phyloP scores from a whole-genome alignment of 2,113 vertebrate species.

The Labeo catla region DNA sequence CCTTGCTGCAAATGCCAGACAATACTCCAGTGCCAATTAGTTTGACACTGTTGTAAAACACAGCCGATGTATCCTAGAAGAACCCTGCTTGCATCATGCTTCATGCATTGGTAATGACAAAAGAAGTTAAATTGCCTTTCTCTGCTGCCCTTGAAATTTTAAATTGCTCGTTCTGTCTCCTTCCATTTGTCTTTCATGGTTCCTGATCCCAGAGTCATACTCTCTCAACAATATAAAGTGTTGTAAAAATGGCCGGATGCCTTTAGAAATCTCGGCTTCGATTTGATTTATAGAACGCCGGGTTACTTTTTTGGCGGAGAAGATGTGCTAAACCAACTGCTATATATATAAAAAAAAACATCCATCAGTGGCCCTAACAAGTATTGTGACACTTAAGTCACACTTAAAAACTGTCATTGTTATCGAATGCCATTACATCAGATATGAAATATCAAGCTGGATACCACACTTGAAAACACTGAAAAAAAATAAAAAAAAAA shows the following conservation, averaged over 20 bases:
- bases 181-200: conserved; percentile 66
- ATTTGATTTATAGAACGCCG: conserved; percentile 11
- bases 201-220: conserved; percentile 58
- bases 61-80: conserved; percentile 61
- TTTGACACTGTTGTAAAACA: conserved; percentile 70
- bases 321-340: not conserved
- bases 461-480: not conserved
- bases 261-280: conserved; percentile 57
- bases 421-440: not conserved
- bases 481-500: too few species aligned
- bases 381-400: not conserved
- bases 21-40: conserved; percentile 64
- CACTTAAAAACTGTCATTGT: not conserved
- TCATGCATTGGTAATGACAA: conserved; percentile 70
- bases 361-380: not conserved
- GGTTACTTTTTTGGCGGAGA: not conserved
- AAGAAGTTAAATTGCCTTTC: conserved; percentile 65
- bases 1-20: conserved; percentile 11
- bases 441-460: not conserved
- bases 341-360: not conserved
- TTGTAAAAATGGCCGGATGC: conserved; percentile 25
- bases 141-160: conserved; percentile 51
- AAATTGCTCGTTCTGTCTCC: conserved; percentile 65
- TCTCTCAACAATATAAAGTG: conserved; percentile 55
- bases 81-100: conserved; percentile 59